A percentile compares a stretch with the other conserved stretches of the same genome.
Evolutionary conservation across 2,797 vertebrate species (phyloP).

Genomic region (Bradypodion ventrale): DNA sequence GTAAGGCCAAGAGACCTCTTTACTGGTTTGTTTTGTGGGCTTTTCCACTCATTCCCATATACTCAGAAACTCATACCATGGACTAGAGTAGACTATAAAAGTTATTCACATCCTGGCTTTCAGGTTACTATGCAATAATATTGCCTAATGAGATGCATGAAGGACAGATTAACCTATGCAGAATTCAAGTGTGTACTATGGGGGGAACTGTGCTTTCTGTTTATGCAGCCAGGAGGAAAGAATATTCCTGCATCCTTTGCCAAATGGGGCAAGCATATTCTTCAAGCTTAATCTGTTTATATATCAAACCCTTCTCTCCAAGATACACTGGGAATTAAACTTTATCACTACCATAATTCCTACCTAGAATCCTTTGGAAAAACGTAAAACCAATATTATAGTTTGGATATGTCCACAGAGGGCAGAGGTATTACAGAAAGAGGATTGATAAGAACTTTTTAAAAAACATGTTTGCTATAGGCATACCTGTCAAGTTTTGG

Average conservation of each 20-base stretch:
- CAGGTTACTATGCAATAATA: background rate
- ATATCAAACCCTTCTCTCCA: background rate
- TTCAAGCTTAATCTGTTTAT: background rate
- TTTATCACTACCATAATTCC: background rate
- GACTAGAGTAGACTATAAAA: background rate
- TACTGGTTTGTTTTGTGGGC: background rate
- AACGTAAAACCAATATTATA: background rate
- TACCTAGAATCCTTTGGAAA: background rate
- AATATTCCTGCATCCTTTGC: background rate
- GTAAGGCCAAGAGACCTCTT: slow-evolving; percentile 17
- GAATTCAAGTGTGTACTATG: background rate
- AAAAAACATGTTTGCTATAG: background rate
- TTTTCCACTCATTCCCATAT: background rate
- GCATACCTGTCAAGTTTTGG: no score
- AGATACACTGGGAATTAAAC: background rate
- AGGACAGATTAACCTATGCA: background rate
- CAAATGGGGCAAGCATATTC: background rate
- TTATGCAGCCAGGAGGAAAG: background rate
- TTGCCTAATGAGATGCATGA: background rate
- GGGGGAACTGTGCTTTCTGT: background rate
- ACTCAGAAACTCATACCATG: background rate
- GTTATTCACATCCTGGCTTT: background rate
- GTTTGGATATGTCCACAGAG: background rate
- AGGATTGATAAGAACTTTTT: background rate
- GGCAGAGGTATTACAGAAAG: background rate